A percentile compares a stretch with the other conserved stretches of the same genome.
Evolutionary conservation across 2,888 invertebrate species (phyloP).

Genomic region (Mythimna loreyi): DNA sequence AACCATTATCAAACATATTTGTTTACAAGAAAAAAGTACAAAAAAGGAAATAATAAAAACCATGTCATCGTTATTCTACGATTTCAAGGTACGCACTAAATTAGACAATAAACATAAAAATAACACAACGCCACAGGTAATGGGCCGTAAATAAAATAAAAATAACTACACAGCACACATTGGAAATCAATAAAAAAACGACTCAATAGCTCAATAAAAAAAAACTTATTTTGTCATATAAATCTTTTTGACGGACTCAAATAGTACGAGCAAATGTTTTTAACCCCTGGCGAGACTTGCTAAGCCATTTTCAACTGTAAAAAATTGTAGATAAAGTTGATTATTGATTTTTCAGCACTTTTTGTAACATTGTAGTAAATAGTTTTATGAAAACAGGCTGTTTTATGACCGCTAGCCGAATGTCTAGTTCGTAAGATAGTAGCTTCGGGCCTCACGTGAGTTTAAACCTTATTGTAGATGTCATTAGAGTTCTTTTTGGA

Average conservation of each 20-base stretch:
- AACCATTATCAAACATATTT: conserved; percentile 32
- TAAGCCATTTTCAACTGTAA: conserved; percentile 40
- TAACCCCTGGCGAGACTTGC: conserved; percentile 41
- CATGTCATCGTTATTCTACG: conserved; percentile 55
- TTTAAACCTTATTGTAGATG: conserved; percentile 15
- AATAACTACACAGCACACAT: conserved; percentile 63
- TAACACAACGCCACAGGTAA: conserved; percentile 65
- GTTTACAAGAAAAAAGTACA: conserved; percentile 56
- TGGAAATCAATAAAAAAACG: conserved; percentile 69
- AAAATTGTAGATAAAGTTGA: conserved; percentile 9
- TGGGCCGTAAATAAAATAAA: conserved; percentile 65
- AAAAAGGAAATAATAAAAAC: conserved; percentile 57
- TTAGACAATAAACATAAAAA: conserved; percentile 62
- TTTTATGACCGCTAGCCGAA: conserved; percentile 75
- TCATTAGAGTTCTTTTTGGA: conserved; percentile 10
- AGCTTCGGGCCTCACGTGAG: conserved; percentile 13
- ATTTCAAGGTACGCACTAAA: conserved; percentile 58
- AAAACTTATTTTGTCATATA: conserved; percentile 77
- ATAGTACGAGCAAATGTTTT: conserved; percentile 63
- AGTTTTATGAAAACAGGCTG: conserved; percentile 80
- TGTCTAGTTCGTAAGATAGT: conserved; percentile 73
- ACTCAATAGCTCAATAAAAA: conserved; percentile 68
- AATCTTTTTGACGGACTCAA: conserved; percentile 77
- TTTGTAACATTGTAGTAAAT: conserved; percentile 72
- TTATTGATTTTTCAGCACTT: conserved; percentile 31